A percentile compares a stretch with the other conserved stretches of the same genome.
Evolutionary conservation across 1,140 invertebrate genomes (phyloP).

Genomic region (Zophobas morio): DNA sequence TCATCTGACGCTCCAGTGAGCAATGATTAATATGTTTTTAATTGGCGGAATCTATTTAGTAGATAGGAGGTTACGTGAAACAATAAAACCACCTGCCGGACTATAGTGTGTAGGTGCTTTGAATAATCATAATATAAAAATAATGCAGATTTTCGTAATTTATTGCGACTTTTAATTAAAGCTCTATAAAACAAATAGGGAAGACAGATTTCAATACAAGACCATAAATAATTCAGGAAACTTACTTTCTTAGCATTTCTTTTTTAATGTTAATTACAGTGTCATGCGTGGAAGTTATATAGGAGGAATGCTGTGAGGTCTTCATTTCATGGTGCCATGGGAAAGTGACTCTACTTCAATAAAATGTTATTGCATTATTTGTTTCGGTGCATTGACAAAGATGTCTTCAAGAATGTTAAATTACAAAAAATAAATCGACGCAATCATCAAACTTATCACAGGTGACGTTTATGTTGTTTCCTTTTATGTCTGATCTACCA

Average conservation of each 20-base stretch:
- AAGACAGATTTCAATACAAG: constrained; percentile 5
- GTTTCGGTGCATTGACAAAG: constrained; percentile 38
- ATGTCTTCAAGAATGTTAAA: constrained; percentile 16
- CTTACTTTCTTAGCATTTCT: constrained; percentile 28
- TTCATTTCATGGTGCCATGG: constrained; percentile 25
- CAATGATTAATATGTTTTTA: constrained; percentile 24
- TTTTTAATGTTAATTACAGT: constrained; percentile 35
- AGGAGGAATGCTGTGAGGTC: constrained; percentile 42
- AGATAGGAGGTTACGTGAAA: neutral
- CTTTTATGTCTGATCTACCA: constrained; percentile 30
- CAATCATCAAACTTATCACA: constrained; percentile 9
- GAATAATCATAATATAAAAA: neutral
- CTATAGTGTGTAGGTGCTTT: constrained; percentile 8
- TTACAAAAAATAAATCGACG: constrained; percentile 14
- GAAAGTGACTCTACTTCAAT: constrained; percentile 27
- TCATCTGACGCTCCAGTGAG: neutral
- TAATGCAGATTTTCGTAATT: neutral
- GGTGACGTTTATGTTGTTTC: constrained; percentile 15
- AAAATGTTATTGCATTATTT: constrained; percentile 39
- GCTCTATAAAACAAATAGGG: constrained; percentile 18
- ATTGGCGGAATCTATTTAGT: constrained; percentile 7
- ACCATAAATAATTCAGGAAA: constrained; percentile 7
- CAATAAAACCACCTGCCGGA: neutral
- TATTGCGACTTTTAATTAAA: constrained; percentile 34
- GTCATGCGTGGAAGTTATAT: constrained; percentile 32